A percentile compares a stretch with the other conserved stretches of the same genome.
Conservation (phyloP, 23 tunicate genomes). For the Botrylloides violaceus region DNA sequence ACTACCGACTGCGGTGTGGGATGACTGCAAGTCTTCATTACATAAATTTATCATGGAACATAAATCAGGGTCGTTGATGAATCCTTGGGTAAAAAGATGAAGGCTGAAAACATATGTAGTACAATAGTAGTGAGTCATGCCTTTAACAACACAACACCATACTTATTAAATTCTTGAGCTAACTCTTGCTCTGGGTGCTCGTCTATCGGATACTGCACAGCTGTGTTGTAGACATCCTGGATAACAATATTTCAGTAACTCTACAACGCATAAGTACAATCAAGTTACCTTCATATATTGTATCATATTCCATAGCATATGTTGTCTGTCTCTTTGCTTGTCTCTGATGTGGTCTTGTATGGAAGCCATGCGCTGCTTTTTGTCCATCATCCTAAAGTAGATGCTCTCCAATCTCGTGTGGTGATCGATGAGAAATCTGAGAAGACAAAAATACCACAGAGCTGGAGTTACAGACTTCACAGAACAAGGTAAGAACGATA, state of each 20-base stretch:
- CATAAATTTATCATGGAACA: neutral
- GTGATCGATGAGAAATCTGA: neutral
- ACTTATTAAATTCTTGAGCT: neutral
- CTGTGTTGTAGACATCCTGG: neutral
- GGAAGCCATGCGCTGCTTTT: neutral
- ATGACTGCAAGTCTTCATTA: neutral
- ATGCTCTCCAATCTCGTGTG: neutral
- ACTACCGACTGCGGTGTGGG: too few species aligned
- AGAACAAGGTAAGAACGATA: too few species aligned
- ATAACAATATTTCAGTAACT: neutral
- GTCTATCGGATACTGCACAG: neutral
- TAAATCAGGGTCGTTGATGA: neutral
- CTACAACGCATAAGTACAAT: neutral
- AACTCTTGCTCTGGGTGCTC: neutral
- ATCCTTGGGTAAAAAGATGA: neutral
- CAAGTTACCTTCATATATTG: conserved; percentile 5
- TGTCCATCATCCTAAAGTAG: neutral
- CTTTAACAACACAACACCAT: too few species aligned
- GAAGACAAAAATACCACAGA: too few species aligned
- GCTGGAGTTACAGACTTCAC: too few species aligned
- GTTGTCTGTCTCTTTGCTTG: conserved; percentile 10
- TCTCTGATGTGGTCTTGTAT: neutral
- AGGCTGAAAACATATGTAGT: neutral
- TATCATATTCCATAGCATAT: conserved; percentile 12
- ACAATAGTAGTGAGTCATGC: too few species aligned